Evolutionary conservation across 2,888 invertebrate genomes (phyloP).

Genomic region (Nineta flava): DNA sequence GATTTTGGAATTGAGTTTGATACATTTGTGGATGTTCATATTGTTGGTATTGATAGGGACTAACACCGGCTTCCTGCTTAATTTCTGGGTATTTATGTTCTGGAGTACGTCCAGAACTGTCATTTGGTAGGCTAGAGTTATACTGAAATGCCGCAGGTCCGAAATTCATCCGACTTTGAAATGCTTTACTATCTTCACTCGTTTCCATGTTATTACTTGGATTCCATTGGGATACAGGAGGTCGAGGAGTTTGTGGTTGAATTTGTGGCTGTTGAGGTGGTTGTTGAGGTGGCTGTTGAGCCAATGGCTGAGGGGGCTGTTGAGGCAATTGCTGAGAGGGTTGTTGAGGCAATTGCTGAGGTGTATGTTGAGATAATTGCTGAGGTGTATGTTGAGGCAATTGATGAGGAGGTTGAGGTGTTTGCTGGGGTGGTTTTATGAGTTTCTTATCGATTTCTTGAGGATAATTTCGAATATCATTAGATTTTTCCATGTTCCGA

Average conservation of each 20-base stretch:
- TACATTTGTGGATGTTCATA: conserved; percentile 3
- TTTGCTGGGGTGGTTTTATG: conserved; percentile 3
- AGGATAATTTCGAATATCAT: conserved; percentile 1
- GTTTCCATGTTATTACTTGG: conserved; percentile 18
- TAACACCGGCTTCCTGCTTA: conserved; percentile 5
- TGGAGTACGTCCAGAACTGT: conserved; percentile 1
- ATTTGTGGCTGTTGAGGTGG: conserved; percentile 7
- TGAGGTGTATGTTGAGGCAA: not conserved
- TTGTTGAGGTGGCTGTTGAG: conserved; percentile 2
- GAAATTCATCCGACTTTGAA: conserved; percentile 37
- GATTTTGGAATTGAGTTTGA: conserved; percentile 2
- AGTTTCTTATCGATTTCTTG: conserved; percentile 3
- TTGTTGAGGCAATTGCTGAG: not conserved
- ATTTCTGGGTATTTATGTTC: conserved; percentile 7
- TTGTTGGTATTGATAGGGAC: conserved; percentile 3
- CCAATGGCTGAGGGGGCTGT: not conserved
- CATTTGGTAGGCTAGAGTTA: conserved; percentile 7
- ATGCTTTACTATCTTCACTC: conserved; percentile 36
- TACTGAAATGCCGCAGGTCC: conserved; percentile 35
- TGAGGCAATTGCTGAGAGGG: not conserved
- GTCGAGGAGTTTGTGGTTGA: conserved; percentile 6
- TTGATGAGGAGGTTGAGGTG: not conserved
- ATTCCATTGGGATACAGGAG: conserved; percentile 10
- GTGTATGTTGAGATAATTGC: not conserved
- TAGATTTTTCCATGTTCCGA: not conserved